These are phyloP conservation scores for Myotis lucifugus DNA, from an alignment of 2,113 vertebrate species.

Conservation along the genomic window DNA sequence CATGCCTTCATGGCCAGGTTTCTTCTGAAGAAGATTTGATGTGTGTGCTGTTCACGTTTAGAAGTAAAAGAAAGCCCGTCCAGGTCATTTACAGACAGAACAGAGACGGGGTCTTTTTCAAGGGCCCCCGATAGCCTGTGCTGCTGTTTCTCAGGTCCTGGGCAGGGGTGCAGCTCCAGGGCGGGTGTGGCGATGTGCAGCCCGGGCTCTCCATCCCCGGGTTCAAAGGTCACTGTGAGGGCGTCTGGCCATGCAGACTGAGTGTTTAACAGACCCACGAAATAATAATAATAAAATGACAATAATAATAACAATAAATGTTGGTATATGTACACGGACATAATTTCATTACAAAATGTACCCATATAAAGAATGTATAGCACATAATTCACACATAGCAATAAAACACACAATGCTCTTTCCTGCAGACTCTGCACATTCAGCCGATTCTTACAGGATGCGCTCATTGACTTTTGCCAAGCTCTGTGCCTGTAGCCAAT, in stretches of 20 bases:
- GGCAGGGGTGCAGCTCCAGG: not conserved
- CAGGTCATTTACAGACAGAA: not conserved
- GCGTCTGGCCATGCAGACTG: rapidly evolving
- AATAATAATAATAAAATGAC: too few relatives aligned
- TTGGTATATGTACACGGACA: rapidly evolving
- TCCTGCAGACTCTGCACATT: not conserved
- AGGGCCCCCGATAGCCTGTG: too few relatives aligned
- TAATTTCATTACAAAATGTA: not conserved
- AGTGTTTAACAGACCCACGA: not conserved
- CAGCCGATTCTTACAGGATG: not conserved
- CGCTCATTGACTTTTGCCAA: not conserved
- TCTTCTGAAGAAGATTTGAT: not conserved
- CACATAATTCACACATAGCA: not conserved
- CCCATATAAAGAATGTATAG: not conserved
- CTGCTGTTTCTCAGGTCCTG: not conserved
- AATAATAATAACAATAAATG: not conserved
- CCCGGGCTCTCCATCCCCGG: too few relatives aligned
- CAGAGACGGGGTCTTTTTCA: not conserved
- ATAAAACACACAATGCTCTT: not conserved
- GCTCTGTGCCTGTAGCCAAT: not conserved
- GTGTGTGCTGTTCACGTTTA: not conserved
- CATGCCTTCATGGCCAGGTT: not conserved
- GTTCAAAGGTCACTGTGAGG: not conserved
- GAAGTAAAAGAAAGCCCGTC: not conserved
- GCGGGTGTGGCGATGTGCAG: rapidly evolving